Percentiles rank a stretch among this genome's conserved stretches.
These are phyloP conservation scores for Aegotheles bennettii DNA, from an alignment of 2,113 vertebrate genomes.

Conservation along the genomic window DNA sequence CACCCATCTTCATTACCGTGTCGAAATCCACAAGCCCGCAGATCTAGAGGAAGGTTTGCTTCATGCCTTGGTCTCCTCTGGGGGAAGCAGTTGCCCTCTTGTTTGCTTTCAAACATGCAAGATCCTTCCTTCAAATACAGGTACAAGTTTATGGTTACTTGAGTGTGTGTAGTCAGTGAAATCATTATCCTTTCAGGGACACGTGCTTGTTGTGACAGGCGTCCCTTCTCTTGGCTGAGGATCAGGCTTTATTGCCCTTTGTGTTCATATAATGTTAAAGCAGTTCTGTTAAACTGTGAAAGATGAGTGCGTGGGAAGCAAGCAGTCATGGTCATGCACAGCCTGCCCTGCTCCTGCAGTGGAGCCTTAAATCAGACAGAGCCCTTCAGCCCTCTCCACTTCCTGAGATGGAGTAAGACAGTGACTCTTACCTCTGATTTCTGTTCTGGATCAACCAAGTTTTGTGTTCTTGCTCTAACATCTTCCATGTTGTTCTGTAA, in stretches of 20 bases:
- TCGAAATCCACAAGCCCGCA: background rate
- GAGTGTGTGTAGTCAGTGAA: background rate
- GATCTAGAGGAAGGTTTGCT: background rate
- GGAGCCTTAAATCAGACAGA: background rate
- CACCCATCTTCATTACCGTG: background rate
- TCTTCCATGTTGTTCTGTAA: background rate
- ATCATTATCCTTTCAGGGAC: background rate
- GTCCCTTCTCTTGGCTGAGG: background rate
- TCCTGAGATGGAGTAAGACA: background rate
- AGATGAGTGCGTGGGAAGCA: background rate
- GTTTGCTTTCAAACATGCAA: background rate
- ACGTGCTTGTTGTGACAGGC: fast-evolving
- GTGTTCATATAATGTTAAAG: background rate
- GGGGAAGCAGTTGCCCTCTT: background rate
- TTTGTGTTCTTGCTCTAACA: background rate
- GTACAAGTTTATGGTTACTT: background rate
- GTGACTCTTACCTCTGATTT: background rate
- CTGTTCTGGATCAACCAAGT: background rate
- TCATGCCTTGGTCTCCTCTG: background rate
- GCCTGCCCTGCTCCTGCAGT: fast-evolving
- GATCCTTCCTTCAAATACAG: background rate
- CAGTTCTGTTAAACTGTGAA: background rate
- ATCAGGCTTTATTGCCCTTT: background rate
- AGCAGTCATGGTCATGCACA: fast-evolving
- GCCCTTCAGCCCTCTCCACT: background rate